phyloP scores from a whole-genome alignment of 92 coral and sea anemone species.

The Virgularia gustaviana region DNA sequence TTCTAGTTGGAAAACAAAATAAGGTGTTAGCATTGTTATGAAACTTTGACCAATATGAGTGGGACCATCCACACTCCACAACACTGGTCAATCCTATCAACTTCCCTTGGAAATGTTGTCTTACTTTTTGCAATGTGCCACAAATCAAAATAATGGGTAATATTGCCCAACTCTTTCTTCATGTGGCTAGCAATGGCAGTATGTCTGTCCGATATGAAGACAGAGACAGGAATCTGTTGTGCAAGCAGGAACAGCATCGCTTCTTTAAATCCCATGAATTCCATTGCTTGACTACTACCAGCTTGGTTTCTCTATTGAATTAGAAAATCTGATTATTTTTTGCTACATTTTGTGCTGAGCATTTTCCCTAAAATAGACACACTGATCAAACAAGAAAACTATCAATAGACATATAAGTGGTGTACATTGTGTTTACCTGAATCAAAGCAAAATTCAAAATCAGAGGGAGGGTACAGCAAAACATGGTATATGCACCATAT shows the following conservation, averaged over 20 bases:
- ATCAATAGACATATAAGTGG: neutral
- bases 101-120: neutral
- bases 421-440: neutral
- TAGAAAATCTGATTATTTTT: no score
- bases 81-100: no score
- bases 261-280: slow-evolving; percentile 49
- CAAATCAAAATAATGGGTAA: slow-evolving; percentile 61
- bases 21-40: no score
- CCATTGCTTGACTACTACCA: slow-evolving; percentile 64
- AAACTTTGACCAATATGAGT: no score
- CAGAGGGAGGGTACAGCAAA: neutral
- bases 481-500: neutral
- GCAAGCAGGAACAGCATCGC: slow-evolving; percentile 48
- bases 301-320: slow-evolving; percentile 57
- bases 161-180: slow-evolving; percentile 39
- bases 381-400: no score
- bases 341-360: no score
- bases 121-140: slow-evolving; percentile 71
- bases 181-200: slow-evolving; percentile 58
- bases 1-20: no score
- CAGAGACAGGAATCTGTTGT: slow-evolving; percentile 42
- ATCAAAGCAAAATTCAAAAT: neutral
- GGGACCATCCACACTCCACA: no score
- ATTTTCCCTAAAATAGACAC: no score
- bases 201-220: slow-evolving; percentile 52